Evolutionary conservation across 2,113 vertebrate genomes (phyloP).

Genomic region (Trogon surrucura): DNA sequence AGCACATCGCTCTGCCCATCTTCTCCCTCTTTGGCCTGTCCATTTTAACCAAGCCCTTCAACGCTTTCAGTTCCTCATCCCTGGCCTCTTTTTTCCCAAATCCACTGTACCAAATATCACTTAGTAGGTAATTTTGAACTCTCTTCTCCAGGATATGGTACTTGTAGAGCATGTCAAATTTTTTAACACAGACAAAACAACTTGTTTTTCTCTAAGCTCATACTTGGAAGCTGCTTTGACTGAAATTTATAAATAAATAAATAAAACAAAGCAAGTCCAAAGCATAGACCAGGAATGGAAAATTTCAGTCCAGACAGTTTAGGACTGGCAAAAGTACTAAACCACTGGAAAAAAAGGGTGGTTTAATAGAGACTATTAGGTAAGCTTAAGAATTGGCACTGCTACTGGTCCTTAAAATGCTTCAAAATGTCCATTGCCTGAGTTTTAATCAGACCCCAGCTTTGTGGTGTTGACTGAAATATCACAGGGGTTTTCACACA

Average conservation of each 20-base stretch:
- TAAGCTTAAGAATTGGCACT: constrained; percentile 32
- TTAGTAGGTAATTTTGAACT: background rate
- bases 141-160: background rate
- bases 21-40: background rate
- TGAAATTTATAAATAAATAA: constrained; percentile 25
- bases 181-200: constrained; percentile 32
- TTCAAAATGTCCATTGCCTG: background rate
- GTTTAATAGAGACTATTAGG: constrained; percentile 33
- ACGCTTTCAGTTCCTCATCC: background rate
- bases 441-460: background rate
- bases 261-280: background rate
- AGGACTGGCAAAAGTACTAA: background rate
- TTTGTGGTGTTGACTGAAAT: background rate
- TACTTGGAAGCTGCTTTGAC: constrained; percentile 23
- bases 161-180: background rate
- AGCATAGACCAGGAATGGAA: constrained; percentile 19
- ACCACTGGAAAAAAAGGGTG: background rate
- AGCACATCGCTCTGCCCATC: background rate
- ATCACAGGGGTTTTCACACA: background rate
- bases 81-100: background rate
- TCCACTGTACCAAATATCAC: background rate
- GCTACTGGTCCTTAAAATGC: background rate
- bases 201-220: constrained; percentile 41
- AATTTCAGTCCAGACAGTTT: background rate
- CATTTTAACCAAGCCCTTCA: background rate